phyloP scores from a whole-genome alignment of 2,888 invertebrate genomes.

The Cheilosia urbana region DNA sequence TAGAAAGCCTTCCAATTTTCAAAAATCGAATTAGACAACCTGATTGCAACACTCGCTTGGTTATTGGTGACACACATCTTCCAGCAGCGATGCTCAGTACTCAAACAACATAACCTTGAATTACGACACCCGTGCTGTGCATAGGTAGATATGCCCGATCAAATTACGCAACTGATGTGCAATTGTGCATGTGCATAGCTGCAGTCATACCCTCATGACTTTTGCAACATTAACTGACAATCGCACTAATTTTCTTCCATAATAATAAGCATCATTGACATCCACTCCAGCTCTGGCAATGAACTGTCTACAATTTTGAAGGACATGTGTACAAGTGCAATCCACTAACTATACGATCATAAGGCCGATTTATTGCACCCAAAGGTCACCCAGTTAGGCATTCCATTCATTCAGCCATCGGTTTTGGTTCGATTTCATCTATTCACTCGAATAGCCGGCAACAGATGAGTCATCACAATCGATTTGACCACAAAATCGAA shows the following conservation, averaged over 20 bases:
- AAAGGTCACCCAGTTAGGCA: too few relatives aligned
- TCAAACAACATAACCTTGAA: too few relatives aligned
- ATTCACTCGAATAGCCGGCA: neutral
- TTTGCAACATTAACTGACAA: neutral
- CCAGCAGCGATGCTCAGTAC: too few relatives aligned
- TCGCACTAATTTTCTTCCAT: neutral
- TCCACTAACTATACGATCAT: neutral
- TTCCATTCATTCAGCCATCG: too few relatives aligned
- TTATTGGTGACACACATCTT: too few relatives aligned
- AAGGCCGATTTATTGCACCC: too few relatives aligned
- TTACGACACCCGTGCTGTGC: too few relatives aligned
- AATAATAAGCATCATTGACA: neutral
- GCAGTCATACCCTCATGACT: neutral
- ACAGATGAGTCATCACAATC: constrained; percentile 12
- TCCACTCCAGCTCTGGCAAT: constrained; percentile 15
- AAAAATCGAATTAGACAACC: too few relatives aligned
- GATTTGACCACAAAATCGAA: constrained; percentile 26
- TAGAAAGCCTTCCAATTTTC: too few relatives aligned
- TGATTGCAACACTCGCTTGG: too few relatives aligned
- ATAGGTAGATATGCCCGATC: neutral
- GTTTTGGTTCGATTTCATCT: too few relatives aligned
- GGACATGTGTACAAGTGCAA: neutral
- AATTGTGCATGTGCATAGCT: neutral
- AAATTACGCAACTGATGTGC: neutral
- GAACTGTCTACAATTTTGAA: constrained; percentile 13